phyloP scores from a whole-genome alignment of 2,888 invertebrate genomes.

The Drosophila pseudotakahashii region DNA sequence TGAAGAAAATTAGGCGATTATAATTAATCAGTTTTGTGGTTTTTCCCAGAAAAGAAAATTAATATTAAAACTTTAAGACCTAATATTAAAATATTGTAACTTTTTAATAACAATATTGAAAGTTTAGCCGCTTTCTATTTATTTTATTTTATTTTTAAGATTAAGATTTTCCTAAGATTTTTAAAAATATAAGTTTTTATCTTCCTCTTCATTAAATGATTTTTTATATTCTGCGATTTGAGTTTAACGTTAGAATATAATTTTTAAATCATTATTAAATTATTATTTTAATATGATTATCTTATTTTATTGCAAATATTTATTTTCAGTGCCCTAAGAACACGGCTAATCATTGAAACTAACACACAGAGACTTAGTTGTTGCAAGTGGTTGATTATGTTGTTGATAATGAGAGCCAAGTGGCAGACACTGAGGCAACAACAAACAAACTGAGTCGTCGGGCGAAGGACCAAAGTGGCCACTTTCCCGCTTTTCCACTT shows the following conservation, averaged over 20 bases:
- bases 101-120: too few species aligned
- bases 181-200: too few species aligned
- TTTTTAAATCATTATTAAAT: too few species aligned
- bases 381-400: slow-evolving; percentile 68
- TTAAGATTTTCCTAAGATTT: too few species aligned
- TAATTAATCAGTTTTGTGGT: too few species aligned
- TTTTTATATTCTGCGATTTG: too few species aligned
- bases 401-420: slow-evolving; percentile 68
- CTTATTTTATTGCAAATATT: not conserved
- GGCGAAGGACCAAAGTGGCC: slow-evolving; percentile 22
- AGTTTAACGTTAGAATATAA: too few species aligned
- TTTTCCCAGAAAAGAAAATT: not conserved
- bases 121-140: too few species aligned
- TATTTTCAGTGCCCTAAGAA: slow-evolving; percentile 29
- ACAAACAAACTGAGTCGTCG: slow-evolving; percentile 15
- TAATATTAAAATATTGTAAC: too few species aligned
- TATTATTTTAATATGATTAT: not conserved
- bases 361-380: slow-evolving; percentile 24
- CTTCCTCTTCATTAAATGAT: too few species aligned
- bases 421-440: slow-evolving; percentile 41
- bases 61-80: too few species aligned
- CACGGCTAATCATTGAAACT: slow-evolving; percentile 65
- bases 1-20: not conserved
- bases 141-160: not conserved
- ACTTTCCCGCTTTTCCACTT: slow-evolving; percentile 1